Conservation (phyloP, 2,113 vertebrate species). For the Nycticebus coucang region DNA sequence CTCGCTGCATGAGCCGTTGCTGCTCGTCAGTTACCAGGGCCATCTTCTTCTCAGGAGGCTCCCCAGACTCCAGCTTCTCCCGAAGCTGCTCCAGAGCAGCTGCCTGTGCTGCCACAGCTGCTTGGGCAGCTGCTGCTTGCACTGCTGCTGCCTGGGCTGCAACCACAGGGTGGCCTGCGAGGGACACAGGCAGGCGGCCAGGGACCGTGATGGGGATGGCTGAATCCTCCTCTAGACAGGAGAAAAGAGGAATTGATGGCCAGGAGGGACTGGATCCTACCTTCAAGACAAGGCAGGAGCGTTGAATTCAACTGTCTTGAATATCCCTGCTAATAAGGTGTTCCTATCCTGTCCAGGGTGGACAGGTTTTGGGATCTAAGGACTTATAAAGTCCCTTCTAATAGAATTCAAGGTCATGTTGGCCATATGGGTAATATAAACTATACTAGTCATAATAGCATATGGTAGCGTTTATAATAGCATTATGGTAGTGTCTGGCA, state of each 20-base stretch:
- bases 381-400: neutral
- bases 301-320: neutral
- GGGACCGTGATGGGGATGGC: conserved; percentile 85
- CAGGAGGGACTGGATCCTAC: neutral
- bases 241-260: neutral
- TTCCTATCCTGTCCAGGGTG: neutral
- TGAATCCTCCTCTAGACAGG: conserved; percentile 90
- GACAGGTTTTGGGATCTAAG: neutral
- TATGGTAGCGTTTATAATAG: neutral
- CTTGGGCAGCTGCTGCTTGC: conserved; percentile 88
- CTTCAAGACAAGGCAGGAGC: neutral
- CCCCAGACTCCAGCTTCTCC: conserved; percentile 95
- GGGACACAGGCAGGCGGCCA: conserved; percentile 87
- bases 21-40: conserved; percentile 93
- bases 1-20: conserved; percentile 94
- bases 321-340: neutral
- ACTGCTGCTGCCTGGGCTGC: conserved; percentile 90
- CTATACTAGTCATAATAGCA: neutral
- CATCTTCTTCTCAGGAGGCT: conserved; percentile 97
- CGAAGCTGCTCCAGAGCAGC: conserved; percentile 95
- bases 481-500: neutral
- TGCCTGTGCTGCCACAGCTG: conserved; percentile 91
- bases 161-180: conserved; percentile 90
- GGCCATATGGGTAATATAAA: neutral
- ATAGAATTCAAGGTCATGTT: neutral